Conservation (phyloP, 53 echinoderm and acorn worm genomes). For the Apostichopus leukothele region DNA sequence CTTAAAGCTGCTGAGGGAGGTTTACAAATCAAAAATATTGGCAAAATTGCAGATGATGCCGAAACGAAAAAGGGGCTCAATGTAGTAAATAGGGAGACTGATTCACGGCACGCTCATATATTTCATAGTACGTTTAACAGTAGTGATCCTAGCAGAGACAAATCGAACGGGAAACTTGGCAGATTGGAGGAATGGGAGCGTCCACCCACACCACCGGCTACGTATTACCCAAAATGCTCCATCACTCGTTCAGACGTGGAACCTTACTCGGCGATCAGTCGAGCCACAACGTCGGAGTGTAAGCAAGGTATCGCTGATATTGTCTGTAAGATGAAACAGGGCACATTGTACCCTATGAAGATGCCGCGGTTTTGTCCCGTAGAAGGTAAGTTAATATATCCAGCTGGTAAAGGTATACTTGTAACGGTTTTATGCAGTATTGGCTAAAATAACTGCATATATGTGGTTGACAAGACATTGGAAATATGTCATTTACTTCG, state of each 20-base stretch:
- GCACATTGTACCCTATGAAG: constrained; percentile 72
- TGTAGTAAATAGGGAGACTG: constrained; percentile 35
- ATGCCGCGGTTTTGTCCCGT: constrained; percentile 72
- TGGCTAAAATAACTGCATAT: too few species aligned
- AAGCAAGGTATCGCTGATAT: constrained; percentile 90
- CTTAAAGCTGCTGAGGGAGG: background rate
- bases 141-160: background rate
- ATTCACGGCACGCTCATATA: constrained; percentile 37
- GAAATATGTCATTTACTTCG: too few species aligned
- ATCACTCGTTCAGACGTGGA: constrained; percentile 62
- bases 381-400: constrained; percentile 52
- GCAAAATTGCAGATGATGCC: background rate
- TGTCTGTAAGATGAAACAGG: constrained; percentile 69
- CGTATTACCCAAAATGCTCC: constrained; percentile 72
- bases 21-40: constrained; percentile 12
- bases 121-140: constrained; percentile 17
- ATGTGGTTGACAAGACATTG: too few species aligned
- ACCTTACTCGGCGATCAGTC: constrained; percentile 76
- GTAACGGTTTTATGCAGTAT: too few species aligned
- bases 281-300: constrained; percentile 70
- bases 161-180: background rate
- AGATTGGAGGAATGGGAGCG: background rate
- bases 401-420: too few species aligned
- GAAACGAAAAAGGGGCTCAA: constrained; percentile 23
- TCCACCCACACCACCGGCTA: constrained; percentile 13